Evolutionary conservation across 2,113 vertebrate species (phyloP).

Genomic region (Penelope pileata): DNA sequence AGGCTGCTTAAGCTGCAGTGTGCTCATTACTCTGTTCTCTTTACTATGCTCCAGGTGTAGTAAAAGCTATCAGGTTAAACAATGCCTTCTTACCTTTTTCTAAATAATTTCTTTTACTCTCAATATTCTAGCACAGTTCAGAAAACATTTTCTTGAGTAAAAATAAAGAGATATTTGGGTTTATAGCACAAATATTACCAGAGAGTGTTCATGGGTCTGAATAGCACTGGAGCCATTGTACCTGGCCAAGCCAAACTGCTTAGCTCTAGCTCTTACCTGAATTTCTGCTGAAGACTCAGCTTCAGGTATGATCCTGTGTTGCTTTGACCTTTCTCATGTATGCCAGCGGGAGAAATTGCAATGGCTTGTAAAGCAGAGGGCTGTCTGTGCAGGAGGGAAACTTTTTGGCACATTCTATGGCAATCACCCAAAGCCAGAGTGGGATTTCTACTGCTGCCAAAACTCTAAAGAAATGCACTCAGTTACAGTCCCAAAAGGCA

Average conservation of each 20-base stretch:
- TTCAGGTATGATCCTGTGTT: neutral
- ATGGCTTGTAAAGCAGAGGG: rapidly evolving
- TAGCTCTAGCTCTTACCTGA: neutral
- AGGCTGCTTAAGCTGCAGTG: rapidly evolving
- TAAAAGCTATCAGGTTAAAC: neutral
- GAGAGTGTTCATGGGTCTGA: neutral
- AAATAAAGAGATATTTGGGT: neutral
- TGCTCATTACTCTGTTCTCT: neutral
- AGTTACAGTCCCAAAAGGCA: neutral
- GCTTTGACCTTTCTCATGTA: neutral
- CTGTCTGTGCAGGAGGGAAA: neutral
- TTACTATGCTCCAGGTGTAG: neutral
- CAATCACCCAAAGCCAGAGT: neutral
- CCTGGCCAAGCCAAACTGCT: neutral
- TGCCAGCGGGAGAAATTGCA: neutral
- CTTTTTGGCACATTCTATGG: neutral
- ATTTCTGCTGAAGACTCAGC: neutral
- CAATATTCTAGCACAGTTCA: neutral
- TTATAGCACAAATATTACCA: neutral
- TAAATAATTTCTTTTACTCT: neutral
- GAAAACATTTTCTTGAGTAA: neutral
- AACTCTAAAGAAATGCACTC: neutral
- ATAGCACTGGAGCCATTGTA: neutral
- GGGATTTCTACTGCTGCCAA: neutral
- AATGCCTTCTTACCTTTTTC: neutral